Evolutionary conservation across 2,888 invertebrate species (phyloP).

Genomic region (Euclidia mi): DNA sequence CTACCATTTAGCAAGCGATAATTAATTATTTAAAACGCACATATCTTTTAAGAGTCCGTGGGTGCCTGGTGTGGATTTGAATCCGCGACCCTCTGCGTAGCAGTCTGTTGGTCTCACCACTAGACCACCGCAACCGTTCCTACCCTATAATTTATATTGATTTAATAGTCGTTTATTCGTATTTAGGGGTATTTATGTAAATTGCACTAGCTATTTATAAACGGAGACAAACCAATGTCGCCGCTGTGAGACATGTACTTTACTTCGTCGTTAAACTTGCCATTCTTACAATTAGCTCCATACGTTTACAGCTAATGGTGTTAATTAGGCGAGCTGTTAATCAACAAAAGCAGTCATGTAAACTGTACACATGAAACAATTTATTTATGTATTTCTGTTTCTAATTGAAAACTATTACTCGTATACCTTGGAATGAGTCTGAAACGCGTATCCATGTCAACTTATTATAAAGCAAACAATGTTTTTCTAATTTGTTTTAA

Average conservation of each 20-base stretch:
- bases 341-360: slow-evolving; percentile 32
- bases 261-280: slow-evolving; percentile 7
- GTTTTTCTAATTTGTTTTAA: slow-evolving; percentile 25
- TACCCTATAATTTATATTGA: too few species aligned
- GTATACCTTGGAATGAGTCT: slow-evolving; percentile 12
- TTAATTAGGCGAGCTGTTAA: slow-evolving; percentile 32
- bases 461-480: slow-evolving; percentile 13
- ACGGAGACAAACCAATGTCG: too few species aligned
- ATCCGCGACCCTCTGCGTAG: too few species aligned
- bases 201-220: not conserved
- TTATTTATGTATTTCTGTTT: slow-evolving; percentile 27
- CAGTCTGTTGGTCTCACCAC: too few species aligned
- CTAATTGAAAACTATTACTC: slow-evolving; percentile 30
- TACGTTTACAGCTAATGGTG: slow-evolving; percentile 27
- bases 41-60: too few species aligned
- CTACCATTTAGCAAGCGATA: too few species aligned
- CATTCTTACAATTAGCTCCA: slow-evolving; percentile 26
- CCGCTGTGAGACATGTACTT: slow-evolving; percentile 2
- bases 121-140: too few species aligned
- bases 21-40: too few species aligned
- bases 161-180: too few species aligned
- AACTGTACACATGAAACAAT: slow-evolving; percentile 26
- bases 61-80: too few species aligned
- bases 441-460: slow-evolving; percentile 14
- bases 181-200: too few species aligned